Conservation (phyloP, 2,888 invertebrate species). For the Dichetophora obliterata region DNA sequence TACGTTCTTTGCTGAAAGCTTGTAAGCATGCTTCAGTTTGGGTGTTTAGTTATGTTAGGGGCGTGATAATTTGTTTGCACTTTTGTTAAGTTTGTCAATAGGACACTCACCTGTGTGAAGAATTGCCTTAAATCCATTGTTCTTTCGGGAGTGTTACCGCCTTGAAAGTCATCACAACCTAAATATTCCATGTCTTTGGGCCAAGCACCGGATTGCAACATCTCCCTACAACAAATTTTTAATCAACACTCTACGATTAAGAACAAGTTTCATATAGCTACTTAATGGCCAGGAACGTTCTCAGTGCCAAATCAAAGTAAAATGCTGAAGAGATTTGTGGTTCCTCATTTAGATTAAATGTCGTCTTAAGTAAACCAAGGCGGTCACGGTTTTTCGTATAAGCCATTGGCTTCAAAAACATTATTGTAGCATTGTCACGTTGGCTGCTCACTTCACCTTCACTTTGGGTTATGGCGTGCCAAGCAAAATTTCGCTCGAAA, state of each 20-base stretch:
- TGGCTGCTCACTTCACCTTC: conserved; percentile 81
- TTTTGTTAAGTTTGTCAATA: neutral
- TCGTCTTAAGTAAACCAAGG: conserved; percentile 78
- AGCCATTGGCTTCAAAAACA: conserved; percentile 81
- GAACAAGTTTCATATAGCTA: conserved; percentile 63
- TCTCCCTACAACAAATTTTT: conserved; percentile 72
- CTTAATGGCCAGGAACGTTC: conserved; percentile 81
- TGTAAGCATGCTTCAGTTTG: neutral
- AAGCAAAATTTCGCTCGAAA: conserved; percentile 87
- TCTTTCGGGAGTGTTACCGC: conserved; percentile 81
- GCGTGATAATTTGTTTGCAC: neutral
- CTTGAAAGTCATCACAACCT: conserved; percentile 84
- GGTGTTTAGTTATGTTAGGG: conserved; percentile 41
- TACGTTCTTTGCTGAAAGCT: neutral
- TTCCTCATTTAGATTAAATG: conserved; percentile 78
- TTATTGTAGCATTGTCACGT: conserved; percentile 82
- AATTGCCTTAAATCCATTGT: conserved; percentile 79
- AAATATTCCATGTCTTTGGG: conserved; percentile 80
- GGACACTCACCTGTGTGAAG: conserved; percentile 74
- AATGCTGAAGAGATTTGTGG: conserved; percentile 86
- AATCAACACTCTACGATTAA: no score
- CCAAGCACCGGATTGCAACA: conserved; percentile 81
- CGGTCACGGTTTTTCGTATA: conserved; percentile 79
- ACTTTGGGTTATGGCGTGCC: conserved; percentile 86
- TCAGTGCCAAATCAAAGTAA: conserved; percentile 86